These are phyloP conservation scores for Morus bassanus DNA, from an alignment of 2,797 vertebrate species.

Conservation along the genomic window DNA sequence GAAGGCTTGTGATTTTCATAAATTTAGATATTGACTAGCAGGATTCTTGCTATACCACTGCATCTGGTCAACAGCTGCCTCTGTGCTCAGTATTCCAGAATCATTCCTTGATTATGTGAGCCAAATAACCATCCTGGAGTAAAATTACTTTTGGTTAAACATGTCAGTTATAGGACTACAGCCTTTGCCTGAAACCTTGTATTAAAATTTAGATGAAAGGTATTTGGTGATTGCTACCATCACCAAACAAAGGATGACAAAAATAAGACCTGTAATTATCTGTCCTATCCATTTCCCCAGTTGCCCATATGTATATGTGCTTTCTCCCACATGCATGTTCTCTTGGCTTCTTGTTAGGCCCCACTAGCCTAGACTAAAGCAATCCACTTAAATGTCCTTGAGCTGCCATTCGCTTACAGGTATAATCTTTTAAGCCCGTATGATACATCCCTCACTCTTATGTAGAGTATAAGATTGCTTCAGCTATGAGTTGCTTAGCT, in stretches of 20 bases:
- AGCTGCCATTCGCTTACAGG: rapidly evolving
- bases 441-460: neutral
- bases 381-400: neutral
- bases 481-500: neutral
- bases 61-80: neutral
- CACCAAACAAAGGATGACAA: neutral
- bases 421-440: neutral
- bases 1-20: neutral
- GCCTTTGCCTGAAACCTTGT: neutral
- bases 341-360: neutral
- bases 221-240: neutral
- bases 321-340: neutral
- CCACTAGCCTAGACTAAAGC: neutral
- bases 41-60: neutral
- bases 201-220: neutral
- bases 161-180: neutral
- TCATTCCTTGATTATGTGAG: neutral
- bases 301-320: rapidly evolving
- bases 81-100: neutral
- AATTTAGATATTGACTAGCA: neutral
- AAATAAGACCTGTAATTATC: neutral
- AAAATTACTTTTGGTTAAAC: neutral
- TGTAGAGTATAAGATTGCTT: neutral
- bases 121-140: neutral
- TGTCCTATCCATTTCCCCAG: neutral